Evolutionary conservation across 2,113 vertebrate species (phyloP).

Genomic region (Lampris megalopsis): DNA sequence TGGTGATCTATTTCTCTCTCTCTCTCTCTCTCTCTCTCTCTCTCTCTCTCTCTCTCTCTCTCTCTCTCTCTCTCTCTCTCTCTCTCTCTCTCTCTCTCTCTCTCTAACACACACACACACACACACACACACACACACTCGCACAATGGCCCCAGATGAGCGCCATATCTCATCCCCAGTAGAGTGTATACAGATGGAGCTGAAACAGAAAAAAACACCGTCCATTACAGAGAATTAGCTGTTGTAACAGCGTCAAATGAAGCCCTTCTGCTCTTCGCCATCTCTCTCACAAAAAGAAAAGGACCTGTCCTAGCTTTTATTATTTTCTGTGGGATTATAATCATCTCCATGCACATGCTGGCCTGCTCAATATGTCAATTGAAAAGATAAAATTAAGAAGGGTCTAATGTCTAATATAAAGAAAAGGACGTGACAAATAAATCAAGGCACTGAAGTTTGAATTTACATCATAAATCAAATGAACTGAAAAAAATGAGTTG

Average conservation of each 20-base stretch:
- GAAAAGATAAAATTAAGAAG: slow-evolving; percentile 22
- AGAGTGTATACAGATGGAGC: slow-evolving; percentile 60
- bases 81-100: too few species aligned
- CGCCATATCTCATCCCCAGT: slow-evolving; percentile 11
- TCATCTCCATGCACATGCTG: too few species aligned
- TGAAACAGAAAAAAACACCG: slow-evolving; percentile 9
- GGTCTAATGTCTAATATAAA: slow-evolving; percentile 31
- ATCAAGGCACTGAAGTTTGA: neutral
- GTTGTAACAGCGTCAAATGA: slow-evolving; percentile 20
- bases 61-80: neutral
- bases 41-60: neutral
- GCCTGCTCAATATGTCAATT: neutral
- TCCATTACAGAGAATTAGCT: slow-evolving; percentile 13
- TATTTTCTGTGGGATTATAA: too few species aligned
- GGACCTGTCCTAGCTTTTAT: too few species aligned
- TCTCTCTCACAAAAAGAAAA: neutral
- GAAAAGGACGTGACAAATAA: neutral
- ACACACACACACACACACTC: neutral
- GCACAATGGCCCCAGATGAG: neutral
- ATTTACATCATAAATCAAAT: slow-evolving; percentile 12
- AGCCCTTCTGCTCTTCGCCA: neutral
- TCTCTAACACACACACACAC: slow-evolving; percentile 48
- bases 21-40: neutral
- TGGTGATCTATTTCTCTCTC: neutral
- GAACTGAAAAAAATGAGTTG: neutral